phyloP scores from a whole-genome alignment of 2,888 invertebrate genomes.

The Drosophila neotestacea region DNA sequence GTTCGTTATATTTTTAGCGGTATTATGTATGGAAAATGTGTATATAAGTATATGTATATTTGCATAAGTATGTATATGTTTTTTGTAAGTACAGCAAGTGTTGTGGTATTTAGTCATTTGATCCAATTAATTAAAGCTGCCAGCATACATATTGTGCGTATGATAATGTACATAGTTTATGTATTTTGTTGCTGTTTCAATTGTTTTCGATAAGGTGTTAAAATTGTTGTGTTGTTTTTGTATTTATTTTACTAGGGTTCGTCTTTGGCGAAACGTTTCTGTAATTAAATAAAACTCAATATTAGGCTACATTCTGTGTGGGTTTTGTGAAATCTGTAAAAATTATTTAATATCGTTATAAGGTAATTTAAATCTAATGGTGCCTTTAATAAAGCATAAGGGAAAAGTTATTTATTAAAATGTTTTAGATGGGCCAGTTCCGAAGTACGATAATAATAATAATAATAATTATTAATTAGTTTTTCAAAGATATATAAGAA shows the following conservation, averaged over 20 bases:
- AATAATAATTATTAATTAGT: background rate
- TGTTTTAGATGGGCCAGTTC: too few species aligned
- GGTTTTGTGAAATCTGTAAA: background rate
- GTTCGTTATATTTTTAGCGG: conserved; percentile 19
- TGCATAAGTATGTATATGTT: conserved; percentile 26
- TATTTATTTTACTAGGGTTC: conserved; percentile 70
- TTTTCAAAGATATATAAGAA: too few species aligned
- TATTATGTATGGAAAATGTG: conserved; percentile 27
- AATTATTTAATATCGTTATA: background rate
- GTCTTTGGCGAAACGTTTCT: conserved; percentile 86
- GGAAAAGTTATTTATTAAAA: background rate
- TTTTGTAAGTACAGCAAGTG: conserved; percentile 39
- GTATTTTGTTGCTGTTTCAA: conserved; percentile 24
- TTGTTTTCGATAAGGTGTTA: conserved; percentile 44
- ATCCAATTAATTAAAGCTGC: conserved; percentile 60
- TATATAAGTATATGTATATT: conserved; percentile 25
- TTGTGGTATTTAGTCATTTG: conserved; percentile 55
- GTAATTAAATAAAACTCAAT: conserved; percentile 82
- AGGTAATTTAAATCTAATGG: conserved; percentile 20
- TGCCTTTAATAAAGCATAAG: conserved; percentile 13
- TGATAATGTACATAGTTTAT: conserved; percentile 46
- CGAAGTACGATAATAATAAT: too few species aligned
- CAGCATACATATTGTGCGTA: conserved; percentile 58
- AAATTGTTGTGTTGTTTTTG: conserved; percentile 42
- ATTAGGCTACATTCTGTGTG: conserved; percentile 43